Conservation (phyloP, 2,888 invertebrate genomes). For the Lottia gigantea region DNA sequence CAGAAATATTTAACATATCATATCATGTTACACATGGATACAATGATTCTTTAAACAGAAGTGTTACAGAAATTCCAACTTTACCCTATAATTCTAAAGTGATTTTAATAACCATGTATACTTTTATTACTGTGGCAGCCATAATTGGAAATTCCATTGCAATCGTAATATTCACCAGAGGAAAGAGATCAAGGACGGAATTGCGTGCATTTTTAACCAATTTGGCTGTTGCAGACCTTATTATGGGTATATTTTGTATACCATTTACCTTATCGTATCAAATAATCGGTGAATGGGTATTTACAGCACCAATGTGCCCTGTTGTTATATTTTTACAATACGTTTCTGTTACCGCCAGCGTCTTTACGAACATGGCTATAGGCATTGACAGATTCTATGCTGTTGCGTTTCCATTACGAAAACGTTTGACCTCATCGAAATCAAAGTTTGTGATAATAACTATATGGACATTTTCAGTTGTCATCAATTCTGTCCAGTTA, state of each 20-base stretch:
- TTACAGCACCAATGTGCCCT: conserved; percentile 68
- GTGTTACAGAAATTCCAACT: background rate
- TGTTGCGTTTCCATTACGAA: conserved; percentile 60
- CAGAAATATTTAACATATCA: conserved; percentile 5
- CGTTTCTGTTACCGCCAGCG: conserved; percentile 65
- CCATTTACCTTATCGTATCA: conserved; percentile 79
- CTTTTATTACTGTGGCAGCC: conserved; percentile 67
- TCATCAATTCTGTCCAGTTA: conserved; percentile 67
- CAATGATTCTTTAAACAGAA: background rate
- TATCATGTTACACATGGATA: background rate
- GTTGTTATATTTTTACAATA: conserved; percentile 69
- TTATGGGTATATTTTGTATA: conserved; percentile 89
- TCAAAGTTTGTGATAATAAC: conserved; percentile 64
- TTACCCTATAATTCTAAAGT: conserved; percentile 38
- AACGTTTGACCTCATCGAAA: conserved; percentile 65
- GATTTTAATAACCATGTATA: conserved; percentile 66
- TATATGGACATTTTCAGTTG: conserved; percentile 68
- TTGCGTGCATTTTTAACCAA: conserved; percentile 77
- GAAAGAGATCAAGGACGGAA: conserved; percentile 52
- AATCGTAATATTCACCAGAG: conserved; percentile 66
- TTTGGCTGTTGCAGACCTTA: conserved; percentile 86
- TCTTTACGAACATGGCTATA: conserved; percentile 68
- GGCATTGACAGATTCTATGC: conserved; percentile 69
- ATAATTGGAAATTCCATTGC: conserved; percentile 68
- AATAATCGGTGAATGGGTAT: conserved; percentile 68